Evolutionary conservation across 2,797 vertebrate genomes (phyloP).

Genomic region (Numenius phaeopus): DNA sequence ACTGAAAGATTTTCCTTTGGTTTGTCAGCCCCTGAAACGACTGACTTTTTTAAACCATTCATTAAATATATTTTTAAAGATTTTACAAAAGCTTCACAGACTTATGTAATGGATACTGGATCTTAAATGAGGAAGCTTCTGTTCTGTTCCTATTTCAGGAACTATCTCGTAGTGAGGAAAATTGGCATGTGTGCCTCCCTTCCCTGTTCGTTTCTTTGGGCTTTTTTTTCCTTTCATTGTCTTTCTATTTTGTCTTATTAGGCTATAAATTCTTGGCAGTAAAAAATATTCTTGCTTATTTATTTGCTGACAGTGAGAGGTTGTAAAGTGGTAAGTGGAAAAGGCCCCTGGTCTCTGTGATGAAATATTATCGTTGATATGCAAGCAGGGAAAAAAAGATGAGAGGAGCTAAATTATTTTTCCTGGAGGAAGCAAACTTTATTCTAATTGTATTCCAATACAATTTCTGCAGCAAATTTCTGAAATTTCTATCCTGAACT

Average conservation of each 20-base stretch:
- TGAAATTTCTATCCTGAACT: neutral
- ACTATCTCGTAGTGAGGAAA: neutral
- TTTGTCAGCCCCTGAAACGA: neutral
- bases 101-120: neutral
- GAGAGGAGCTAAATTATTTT: neutral
- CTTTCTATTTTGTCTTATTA: neutral
- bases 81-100: neutral
- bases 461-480: neutral
- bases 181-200: neutral
- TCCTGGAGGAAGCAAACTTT: neutral
- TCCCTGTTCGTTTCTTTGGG: neutral
- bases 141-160: neutral
- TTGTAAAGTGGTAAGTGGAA: neutral
- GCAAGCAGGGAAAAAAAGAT: neutral
- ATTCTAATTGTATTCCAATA: neutral
- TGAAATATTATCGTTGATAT: neutral
- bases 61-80: neutral
- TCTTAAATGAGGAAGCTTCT: neutral
- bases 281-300: neutral
- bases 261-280: neutral
- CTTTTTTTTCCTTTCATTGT: neutral
- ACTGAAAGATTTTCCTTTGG: neutral
- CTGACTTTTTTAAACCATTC: neutral
- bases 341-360: neutral
- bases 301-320: neutral